These are phyloP conservation scores for Pseudomyrmex concolor DNA, from an alignment of 1,140 invertebrate species.

Conservation along the genomic window DNA sequence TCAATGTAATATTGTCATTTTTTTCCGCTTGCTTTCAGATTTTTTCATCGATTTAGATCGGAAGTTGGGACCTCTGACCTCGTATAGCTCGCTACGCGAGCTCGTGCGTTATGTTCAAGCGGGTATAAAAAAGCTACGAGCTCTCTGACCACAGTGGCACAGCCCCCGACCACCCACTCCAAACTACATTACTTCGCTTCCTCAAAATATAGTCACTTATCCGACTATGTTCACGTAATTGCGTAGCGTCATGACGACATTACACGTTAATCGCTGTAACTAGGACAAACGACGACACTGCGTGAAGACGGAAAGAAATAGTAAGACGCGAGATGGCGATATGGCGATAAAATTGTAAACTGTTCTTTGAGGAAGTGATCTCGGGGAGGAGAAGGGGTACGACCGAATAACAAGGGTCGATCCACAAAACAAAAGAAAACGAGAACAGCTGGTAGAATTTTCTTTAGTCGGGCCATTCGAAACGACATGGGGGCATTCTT, in stretches of 20 bases:
- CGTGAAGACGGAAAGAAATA: neutral
- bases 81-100: slow-evolving; percentile 91
- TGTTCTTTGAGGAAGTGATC: slow-evolving; percentile 28
- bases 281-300: neutral
- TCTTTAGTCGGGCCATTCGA: slow-evolving; percentile 15
- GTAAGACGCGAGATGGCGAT: slow-evolving; percentile 7
- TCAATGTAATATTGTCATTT: neutral
- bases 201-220: slow-evolving; percentile 83
- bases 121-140: slow-evolving; percentile 87
- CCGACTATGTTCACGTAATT: slow-evolving; percentile 81
- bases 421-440: slow-evolving; percentile 9
- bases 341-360: neutral
- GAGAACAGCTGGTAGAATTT: slow-evolving; percentile 5
- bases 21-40: slow-evolving; percentile 86
- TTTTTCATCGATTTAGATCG: slow-evolving; percentile 92
- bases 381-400: slow-evolving; percentile 1
- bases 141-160: slow-evolving; percentile 85
- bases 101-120: slow-evolving; percentile 91
- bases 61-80: slow-evolving; percentile 89
- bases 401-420: slow-evolving; percentile 30
- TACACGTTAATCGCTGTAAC: neutral
- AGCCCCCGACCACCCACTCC: slow-evolving; percentile 84
- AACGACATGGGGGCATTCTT: slow-evolving; percentile 47
- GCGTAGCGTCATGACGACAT: slow-evolving; percentile 40
- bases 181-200: slow-evolving; percentile 83